These are phyloP conservation scores for Hetaerina americana DNA, from an alignment of 1,140 invertebrate species.

Conservation along the genomic window DNA sequence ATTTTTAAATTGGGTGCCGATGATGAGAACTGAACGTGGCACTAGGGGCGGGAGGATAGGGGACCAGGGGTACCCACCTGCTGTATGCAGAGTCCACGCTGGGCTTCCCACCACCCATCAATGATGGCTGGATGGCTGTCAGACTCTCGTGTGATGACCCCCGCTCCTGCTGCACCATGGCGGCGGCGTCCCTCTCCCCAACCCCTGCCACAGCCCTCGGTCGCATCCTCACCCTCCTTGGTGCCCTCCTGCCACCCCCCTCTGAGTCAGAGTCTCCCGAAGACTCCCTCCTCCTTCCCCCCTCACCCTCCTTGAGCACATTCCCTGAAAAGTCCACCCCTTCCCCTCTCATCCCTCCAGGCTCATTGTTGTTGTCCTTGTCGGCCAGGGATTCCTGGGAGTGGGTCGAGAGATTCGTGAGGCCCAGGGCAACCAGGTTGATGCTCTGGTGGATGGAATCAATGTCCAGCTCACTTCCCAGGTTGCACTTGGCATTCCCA, in stretches of 20 bases:
- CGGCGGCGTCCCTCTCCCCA: background rate
- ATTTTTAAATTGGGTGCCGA: no score
- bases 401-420: background rate
- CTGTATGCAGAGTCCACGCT: constrained; percentile 53
- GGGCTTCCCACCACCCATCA: constrained; percentile 26
- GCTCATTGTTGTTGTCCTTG: background rate
- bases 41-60: no score
- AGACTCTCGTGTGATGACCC: constrained; percentile 26
- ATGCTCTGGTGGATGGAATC: background rate
- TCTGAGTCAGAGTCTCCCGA: background rate
- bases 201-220: background rate
- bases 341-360: background rate
- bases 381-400: background rate
- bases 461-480: no score
- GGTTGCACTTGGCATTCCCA: no score
- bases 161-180: constrained; percentile 14
- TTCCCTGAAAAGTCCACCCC: background rate
- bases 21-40: no score
- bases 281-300: background rate
- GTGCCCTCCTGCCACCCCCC: background rate
- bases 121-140: constrained; percentile 17
- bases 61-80: no score
- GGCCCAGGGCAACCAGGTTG: background rate
- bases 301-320: no score
- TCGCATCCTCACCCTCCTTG: background rate